Evolutionary conservation across 2,113 vertebrate species (phyloP).

Genomic region (Mustela lutreola): DNA sequence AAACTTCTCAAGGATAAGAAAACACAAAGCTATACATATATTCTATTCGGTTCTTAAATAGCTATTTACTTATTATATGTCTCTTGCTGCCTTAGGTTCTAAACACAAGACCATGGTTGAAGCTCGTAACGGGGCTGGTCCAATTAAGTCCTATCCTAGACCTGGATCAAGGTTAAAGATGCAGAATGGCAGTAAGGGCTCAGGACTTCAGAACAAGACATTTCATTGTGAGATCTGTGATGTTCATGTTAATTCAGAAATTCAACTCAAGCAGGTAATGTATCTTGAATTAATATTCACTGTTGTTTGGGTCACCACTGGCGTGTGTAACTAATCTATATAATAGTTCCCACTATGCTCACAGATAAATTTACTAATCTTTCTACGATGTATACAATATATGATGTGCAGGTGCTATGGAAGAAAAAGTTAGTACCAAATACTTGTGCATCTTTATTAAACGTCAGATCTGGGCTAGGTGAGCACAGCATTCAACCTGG

Average conservation of each 20-base stretch:
- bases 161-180: slow-evolving; percentile 95
- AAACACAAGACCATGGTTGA: slow-evolving; percentile 99
- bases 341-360: neutral
- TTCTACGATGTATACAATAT: neutral
- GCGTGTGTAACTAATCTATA: neutral
- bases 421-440: neutral
- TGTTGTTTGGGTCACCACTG: neutral
- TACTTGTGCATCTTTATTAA: neutral
- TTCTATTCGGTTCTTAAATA: neutral
- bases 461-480: neutral
- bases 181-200: slow-evolving; percentile 92
- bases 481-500: neutral
- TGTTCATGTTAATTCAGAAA: slow-evolving; percentile 98
- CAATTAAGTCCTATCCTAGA: slow-evolving; percentile 97
- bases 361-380: neutral
- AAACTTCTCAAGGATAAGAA: slow-evolving; percentile 27
- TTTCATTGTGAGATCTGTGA: slow-evolving; percentile 99
- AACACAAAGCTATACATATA: neutral
- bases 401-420: neutral
- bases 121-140: slow-evolving; percentile 96
- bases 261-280: slow-evolving; percentile 98
- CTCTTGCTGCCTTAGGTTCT: slow-evolving; percentile 88
- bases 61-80: neutral
- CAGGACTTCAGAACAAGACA: slow-evolving; percentile 97
- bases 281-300: neutral